Base-by-base conservation (phyloP, 2,113 vertebrate genomes). In the Ovis aries region DNA sequence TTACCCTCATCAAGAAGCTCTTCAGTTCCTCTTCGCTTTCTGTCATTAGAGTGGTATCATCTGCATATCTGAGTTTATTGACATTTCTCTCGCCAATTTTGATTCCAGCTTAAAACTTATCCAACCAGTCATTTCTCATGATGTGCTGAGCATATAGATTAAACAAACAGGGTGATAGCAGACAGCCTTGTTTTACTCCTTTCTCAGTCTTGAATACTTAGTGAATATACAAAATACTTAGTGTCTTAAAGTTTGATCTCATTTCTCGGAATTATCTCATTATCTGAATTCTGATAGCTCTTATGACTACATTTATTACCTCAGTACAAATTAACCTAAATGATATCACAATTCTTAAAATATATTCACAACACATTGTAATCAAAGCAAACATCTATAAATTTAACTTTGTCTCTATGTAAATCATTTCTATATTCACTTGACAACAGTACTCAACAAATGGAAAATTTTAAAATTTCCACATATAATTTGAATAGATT, bases 221-320 rank as follows among this genome's bases (percentile, higher is more conserved):
- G 33, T 36, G 33, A 67, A 71, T 71, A 71, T n/a, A 96, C 25
- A 96, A 80, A 36, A 9, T 80, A 82, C 2, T 45, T 45, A 62
- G 27, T 86, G 40, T 77, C 62, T 92, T 57, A 8, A 10, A 91
- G 31, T 78, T 95, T 90, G 53, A 94, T 87, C 19, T 83, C 14
- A 71, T 88, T 59, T 60, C 86, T 97, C 86, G n/a, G 53, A 81
- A 60, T 97, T 94, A 43, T 93, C 90, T 59, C 80, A 12, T 36
- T 71, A 71, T 36, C 64, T 36, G 23, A 48, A 53, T 64, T 92
- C 71, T 94, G 13, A 87, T 25, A 95, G 71, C 36, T 74, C 80
- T 94, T 95, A 84, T 86, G 85, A 14, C n/a, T 95, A 31, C 19
- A 86, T 91, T 97, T 96, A 67, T 67, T 96, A 29, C 17, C 93